Conservation (phyloP, 1,140 invertebrate species). For the Caenorhabditis remanei region DNA sequence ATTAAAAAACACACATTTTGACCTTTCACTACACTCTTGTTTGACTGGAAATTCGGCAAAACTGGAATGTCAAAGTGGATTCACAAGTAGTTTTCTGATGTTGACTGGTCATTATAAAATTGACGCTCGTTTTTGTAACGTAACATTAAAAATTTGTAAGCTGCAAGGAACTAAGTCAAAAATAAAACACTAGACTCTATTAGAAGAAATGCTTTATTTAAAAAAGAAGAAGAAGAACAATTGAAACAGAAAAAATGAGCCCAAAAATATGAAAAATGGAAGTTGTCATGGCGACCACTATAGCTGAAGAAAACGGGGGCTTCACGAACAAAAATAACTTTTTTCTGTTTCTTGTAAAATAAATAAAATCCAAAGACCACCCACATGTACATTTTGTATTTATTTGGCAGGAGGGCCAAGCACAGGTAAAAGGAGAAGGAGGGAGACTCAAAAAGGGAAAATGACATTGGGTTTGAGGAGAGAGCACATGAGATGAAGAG, state of each 20-base stretch:
- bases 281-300: conserved; percentile 2
- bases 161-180: no score
- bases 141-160: no score
- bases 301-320: neutral
- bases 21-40: no score
- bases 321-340: neutral
- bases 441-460: conserved; percentile 28
- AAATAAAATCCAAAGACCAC: conserved; percentile 16
- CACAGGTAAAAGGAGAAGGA: conserved; percentile 26
- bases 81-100: no score
- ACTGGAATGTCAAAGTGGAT: no score
- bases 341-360: conserved; percentile 4
- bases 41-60: no score
- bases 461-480: conserved; percentile 21
- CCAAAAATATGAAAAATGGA: neutral
- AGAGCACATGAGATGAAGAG: conserved; percentile 8
- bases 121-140: no score
- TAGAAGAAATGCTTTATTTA: no score
- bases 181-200: no score
- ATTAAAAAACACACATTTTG: no score
- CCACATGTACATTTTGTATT: conserved; percentile 12
- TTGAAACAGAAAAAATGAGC: neutral
- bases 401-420: conserved; percentile 38
- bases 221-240: neutral
- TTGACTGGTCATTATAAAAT: no score